Evolutionary conservation across 2,113 vertebrate species (phyloP), one percentile per base, ranked within the genome.

Genomic region (Seriola aureovittata): DNA sequence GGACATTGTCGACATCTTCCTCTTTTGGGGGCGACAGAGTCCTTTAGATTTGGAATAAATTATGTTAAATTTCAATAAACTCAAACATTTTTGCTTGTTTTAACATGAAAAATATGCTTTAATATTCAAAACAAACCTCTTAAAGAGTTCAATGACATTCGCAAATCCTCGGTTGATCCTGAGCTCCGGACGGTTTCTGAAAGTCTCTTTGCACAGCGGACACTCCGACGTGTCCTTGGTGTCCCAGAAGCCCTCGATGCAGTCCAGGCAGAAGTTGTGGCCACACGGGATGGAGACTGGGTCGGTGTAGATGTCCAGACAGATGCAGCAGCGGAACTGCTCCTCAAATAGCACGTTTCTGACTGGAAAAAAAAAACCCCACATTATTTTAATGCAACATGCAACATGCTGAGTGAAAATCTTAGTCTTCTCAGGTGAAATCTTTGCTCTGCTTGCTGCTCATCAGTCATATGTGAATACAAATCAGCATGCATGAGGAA

Each of bases 311-410:
- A 84, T 46, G 14, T 90, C 89, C 77, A 89, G 75, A 12, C 92
- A 93, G 68, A 93, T 91, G 82, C 95, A 95, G 60, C 90, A 92
- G 1, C 11, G 70, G 38, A 90, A 71, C 68, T 89, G 87, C 12
- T 80, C 84, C 25, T 85, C 80, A 0, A 72, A 23, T 8, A 60
- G 23, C 3, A 32, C 23, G 44, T 64, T 46, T 19, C 8, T 9
- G 3, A 14, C 78, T 78, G 69, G n/a, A 42, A 11, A 6, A 48
- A 3, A 17, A 42, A 7, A 38, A 38, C 2, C 40, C 29, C 40
- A 42, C 40, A 11, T 36, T 36, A 36, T 36, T 36, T 36, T 36
- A 36, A 36, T 42, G 8, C 1, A 29, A 29, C 29, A 29, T 29
- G 29, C 29, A 29, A 42, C 40, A 10, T 42, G 29, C 40, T 42